Percentiles rank a stretch among this genome's conserved stretches.
These are phyloP conservation scores for Brienomyrus brachyistius DNA, from an alignment of 2,113 vertebrate genomes.

Conservation along the genomic window DNA sequence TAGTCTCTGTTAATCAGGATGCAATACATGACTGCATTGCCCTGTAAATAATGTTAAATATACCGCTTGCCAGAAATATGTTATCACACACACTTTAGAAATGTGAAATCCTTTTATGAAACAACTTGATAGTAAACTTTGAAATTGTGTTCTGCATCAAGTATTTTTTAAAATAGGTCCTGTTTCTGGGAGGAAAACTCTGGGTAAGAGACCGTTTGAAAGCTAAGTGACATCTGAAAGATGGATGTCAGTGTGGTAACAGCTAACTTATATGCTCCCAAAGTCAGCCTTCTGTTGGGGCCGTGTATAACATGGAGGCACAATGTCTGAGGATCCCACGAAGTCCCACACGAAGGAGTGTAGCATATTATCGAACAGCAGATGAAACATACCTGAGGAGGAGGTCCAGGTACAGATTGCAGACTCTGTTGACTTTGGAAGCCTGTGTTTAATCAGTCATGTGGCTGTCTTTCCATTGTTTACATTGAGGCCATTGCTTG, in stretches of 20 bases:
- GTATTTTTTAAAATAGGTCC: background rate
- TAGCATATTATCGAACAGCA: background rate
- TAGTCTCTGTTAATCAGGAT: background rate
- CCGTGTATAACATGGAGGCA: background rate
- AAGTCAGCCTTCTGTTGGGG: background rate
- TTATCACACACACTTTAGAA: background rate
- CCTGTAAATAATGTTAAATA: background rate
- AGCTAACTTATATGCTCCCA: background rate
- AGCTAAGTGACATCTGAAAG: background rate
- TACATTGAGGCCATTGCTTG: background rate
- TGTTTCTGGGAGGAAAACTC: background rate
- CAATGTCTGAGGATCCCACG: background rate
- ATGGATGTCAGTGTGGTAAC: background rate
- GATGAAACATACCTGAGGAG: background rate
- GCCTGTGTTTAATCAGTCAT: background rate
- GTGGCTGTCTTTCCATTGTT: background rate
- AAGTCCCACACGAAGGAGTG: background rate
- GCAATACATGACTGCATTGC: background rate
- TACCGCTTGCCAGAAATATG: background rate
- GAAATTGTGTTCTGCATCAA: background rate
- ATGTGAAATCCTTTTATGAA: background rate
- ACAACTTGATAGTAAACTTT: background rate
- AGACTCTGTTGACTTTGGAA: background rate
- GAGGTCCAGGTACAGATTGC: background rate
- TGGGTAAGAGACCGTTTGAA: background rate